Conservation (phyloP, 2,888 invertebrate genomes). For the Tholera decimalis region DNA sequence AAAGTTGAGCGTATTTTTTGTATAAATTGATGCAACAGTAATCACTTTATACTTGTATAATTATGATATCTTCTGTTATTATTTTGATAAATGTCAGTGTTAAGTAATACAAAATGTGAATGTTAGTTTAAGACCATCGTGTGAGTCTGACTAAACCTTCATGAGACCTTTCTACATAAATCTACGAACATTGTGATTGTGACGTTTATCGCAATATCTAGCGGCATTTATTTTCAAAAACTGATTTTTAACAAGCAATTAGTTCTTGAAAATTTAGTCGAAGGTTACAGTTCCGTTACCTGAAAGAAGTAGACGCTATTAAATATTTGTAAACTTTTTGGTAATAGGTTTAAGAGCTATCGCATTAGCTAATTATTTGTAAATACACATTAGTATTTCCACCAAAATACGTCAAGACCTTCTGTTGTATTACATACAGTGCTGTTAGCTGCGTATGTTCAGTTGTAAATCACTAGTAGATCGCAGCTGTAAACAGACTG, state of each 20-base stretch:
- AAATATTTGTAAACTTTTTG: conserved; percentile 14
- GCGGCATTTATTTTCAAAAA: conserved; percentile 50
- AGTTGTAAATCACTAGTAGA: conserved; percentile 79
- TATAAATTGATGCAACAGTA: neutral
- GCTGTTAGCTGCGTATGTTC: conserved; percentile 72
- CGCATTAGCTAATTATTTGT: conserved; percentile 51
- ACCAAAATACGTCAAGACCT: conserved; percentile 78
- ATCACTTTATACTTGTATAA: neutral
- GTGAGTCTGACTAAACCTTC: conserved; percentile 58
- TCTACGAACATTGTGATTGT: conserved; percentile 54
- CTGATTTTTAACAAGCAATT: conserved; percentile 56
- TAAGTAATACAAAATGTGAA: conserved; percentile 40
- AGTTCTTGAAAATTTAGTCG: conserved; percentile 41
- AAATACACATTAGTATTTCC: conserved; percentile 59
- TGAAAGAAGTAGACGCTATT: conserved; percentile 30
- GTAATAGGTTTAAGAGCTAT: conserved; percentile 12
- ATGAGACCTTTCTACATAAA: conserved; percentile 64
- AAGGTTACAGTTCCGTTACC: conserved; percentile 48
- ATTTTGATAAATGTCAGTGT: conserved; percentile 13
- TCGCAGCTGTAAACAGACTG: conserved; percentile 82
- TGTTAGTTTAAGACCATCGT: conserved; percentile 57
- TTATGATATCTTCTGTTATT: conserved; percentile 10
- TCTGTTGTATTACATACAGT: conserved; percentile 72
- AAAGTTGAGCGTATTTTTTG: neutral
- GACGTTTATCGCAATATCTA: conserved; percentile 53